Conservation (phyloP, 2,113 vertebrate species). For the Strix uralensis region DNA sequence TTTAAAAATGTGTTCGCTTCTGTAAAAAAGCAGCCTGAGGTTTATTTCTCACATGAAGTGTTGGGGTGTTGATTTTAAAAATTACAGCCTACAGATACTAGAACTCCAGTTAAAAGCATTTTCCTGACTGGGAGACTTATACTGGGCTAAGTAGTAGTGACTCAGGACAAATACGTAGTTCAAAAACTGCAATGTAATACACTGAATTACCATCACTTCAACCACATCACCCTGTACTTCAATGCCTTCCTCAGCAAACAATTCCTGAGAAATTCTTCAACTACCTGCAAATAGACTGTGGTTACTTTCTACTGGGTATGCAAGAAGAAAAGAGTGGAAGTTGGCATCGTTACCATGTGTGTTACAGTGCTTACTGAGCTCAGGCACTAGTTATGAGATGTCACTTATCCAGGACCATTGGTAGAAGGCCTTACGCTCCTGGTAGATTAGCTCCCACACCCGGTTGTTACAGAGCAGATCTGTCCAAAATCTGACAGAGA, state of each 20-base stretch:
- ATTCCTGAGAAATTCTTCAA: neutral
- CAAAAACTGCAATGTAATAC: neutral
- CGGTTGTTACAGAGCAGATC: neutral
- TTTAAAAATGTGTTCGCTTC: neutral
- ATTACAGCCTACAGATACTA: neutral
- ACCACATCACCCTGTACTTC: neutral
- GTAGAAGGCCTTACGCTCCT: neutral
- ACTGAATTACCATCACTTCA: neutral
- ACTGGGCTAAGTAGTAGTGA: neutral
- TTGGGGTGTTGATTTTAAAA: neutral
- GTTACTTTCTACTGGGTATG: neutral
- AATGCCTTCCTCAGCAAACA: neutral
- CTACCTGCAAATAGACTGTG: neutral
- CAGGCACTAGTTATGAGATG: rapidly evolving
- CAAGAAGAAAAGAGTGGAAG: neutral
- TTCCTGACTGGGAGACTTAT: neutral
- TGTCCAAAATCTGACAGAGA: neutral
- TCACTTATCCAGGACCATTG: neutral
- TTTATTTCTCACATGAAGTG: neutral
- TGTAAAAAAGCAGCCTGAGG: neutral
- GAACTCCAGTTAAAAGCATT: neutral
- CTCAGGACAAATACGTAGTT: neutral
- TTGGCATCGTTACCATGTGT: rapidly evolving
- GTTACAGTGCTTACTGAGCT: neutral
- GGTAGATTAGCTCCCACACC: rapidly evolving